A percentile compares a stretch with the other conserved stretches of the same genome.
These are phyloP conservation scores for Rattus rattus DNA, from an alignment of 2,113 vertebrate genomes.

Conservation along the genomic window DNA sequence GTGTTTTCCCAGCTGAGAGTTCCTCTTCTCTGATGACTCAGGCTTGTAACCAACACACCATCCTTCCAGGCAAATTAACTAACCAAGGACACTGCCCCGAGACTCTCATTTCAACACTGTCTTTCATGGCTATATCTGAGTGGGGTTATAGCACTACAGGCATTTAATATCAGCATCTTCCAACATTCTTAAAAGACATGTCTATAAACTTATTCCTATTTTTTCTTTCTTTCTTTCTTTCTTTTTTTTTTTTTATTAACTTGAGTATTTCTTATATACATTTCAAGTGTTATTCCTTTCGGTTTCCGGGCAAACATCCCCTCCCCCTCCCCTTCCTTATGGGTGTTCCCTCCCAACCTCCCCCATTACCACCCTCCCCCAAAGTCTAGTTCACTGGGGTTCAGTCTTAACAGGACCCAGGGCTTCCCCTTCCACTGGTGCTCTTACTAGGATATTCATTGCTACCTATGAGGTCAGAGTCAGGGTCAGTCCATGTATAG, in stretches of 20 bases:
- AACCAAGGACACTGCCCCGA: background rate
- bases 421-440: no score
- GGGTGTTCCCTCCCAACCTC: no score
- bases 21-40: background rate
- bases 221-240: slow-evolving; percentile 29
- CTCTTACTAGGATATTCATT: no score
- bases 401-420: no score
- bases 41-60: background rate
- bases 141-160: background rate
- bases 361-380: no score
- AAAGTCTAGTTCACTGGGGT: no score
- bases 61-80: background rate
- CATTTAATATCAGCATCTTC: background rate
- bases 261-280: no score
- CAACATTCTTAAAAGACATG: background rate
- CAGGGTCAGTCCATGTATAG: no score
- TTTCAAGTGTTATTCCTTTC: no score
- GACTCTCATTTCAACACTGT: background rate
- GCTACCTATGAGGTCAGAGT: no score
- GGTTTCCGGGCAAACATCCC: no score
- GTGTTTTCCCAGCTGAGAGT: background rate
- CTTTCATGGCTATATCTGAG: background rate
- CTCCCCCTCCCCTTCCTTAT: no score
- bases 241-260: slow-evolving; percentile 45
- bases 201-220: background rate